Evolutionary conservation across 2,113 vertebrate species (phyloP).

Genomic region (Tragelaphus imberbis): DNA sequence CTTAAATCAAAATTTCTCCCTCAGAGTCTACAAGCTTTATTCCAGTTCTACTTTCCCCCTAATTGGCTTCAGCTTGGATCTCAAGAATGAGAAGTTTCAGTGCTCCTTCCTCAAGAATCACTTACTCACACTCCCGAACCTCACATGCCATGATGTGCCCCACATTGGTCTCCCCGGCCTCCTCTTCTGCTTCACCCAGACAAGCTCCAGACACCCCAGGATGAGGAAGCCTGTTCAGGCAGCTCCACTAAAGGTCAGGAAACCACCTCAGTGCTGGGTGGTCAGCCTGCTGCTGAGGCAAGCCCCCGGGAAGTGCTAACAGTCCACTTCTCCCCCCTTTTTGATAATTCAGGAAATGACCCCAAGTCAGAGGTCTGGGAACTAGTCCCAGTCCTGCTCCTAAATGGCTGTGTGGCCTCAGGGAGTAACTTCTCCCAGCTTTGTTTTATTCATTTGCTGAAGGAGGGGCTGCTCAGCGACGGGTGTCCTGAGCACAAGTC

Average conservation of each 20-base stretch:
- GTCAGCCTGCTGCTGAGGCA: fast-evolving
- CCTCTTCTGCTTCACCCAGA: not conserved
- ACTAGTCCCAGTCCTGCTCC: not conserved
- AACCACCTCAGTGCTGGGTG: fast-evolving
- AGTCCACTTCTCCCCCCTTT: fast-evolving
- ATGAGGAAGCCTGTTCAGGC: fast-evolving
- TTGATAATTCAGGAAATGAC: not conserved
- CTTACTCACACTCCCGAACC: not conserved
- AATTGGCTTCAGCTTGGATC: not conserved
- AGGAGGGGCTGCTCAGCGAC: fast-evolving
- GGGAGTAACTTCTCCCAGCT: not conserved
- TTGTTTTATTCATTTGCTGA: not conserved
- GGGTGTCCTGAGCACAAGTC: not conserved
- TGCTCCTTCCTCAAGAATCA: not conserved
- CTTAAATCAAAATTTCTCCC: not conserved
- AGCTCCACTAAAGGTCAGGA: not conserved
- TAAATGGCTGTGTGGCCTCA: not conserved
- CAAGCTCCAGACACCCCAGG: not conserved
- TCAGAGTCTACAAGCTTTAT: not conserved
- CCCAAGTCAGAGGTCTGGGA: not conserved
- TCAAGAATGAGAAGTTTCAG: not conserved
- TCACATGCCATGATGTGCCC: fast-evolving
- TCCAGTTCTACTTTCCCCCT: not conserved
- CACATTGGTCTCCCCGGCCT: fast-evolving
- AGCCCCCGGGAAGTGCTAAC: not conserved